Conservation (phyloP, 1,140 invertebrate species). For the Phortica variegata region DNA sequence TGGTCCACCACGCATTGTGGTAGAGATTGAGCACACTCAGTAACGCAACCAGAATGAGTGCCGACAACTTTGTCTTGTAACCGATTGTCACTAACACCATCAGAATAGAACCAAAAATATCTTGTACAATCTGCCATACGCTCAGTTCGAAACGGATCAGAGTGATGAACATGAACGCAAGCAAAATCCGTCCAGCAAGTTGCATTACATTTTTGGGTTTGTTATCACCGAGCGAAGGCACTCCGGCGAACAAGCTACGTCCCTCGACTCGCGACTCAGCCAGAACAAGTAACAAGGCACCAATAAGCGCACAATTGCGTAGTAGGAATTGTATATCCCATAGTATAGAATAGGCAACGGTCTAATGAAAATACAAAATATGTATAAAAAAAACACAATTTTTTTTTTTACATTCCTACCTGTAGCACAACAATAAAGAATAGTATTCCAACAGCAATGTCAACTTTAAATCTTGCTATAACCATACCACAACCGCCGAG, state of each 20-base stretch:
- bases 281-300: constrained; percentile 89
- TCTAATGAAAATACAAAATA: constrained; percentile 67
- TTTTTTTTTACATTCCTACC: constrained; percentile 59
- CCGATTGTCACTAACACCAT: constrained; percentile 97
- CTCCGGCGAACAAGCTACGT: constrained; percentile 94
- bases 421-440: constrained; percentile 96
- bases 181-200: constrained; percentile 88
- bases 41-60: constrained; percentile 89
- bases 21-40: constrained; percentile 91
- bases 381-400: too few species aligned
- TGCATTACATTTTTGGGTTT: constrained; percentile 98
- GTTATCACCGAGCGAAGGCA: constrained; percentile 94
- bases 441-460: constrained; percentile 89
- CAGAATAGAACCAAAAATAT: constrained; percentile 88
- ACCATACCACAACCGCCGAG: constrained; percentile 95
- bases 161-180: constrained; percentile 99
- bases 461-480: constrained; percentile 87
- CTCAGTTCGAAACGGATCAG: constrained; percentile 91
- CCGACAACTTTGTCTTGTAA: constrained; percentile 98
- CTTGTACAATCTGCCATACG: constrained; percentile 85
- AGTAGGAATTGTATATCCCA: constrained; percentile 97
- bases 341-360: constrained; percentile 95
- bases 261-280: constrained; percentile 93
- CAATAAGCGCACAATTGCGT: constrained; percentile 93
- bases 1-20: constrained; percentile 97